Percentiles rank a stretch among this genome's conserved stretches.
Conservation (phyloP, 2,888 invertebrate species). For the Agriotes lineatus region DNA sequence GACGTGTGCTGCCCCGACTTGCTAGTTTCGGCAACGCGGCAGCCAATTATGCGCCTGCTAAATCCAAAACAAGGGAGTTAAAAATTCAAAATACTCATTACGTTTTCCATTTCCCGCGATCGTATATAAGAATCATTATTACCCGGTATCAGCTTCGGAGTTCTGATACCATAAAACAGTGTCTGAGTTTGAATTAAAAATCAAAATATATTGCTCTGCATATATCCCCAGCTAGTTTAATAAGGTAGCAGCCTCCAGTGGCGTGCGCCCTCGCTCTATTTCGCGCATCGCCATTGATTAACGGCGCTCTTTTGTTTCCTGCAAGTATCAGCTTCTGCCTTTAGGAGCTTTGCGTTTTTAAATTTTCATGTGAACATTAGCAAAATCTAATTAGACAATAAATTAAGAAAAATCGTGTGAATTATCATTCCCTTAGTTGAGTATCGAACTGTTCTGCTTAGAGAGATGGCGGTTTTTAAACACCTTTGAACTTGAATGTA, state of each 20-base stretch:
- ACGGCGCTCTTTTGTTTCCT: no score
- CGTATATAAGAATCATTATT: constrained; percentile 62
- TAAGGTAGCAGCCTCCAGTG: constrained; percentile 55
- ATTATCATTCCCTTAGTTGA: no score
- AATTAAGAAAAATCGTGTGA: no score
- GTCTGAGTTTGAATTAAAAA: constrained; percentile 65
- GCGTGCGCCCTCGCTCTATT: constrained; percentile 40
- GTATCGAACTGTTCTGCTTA: no score
- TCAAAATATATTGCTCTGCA: constrained; percentile 65
- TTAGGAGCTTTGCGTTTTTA: no score
- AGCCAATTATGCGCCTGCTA: constrained; percentile 6
- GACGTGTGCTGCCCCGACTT: no score
- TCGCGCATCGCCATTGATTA: background rate
- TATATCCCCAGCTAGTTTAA: constrained; percentile 61
- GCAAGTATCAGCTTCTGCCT: no score
- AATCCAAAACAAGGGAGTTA: constrained; percentile 36
- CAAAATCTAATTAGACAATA: no score
- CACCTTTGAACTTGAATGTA: no score
- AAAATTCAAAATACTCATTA: constrained; percentile 59
- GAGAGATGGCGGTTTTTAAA: no score
- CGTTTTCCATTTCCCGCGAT: constrained; percentile 58
- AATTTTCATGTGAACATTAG: no score
- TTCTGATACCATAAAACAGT: constrained; percentile 60
- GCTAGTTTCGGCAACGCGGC: background rate
- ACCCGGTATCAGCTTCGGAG: constrained; percentile 60